Evolutionary conservation across 2,797 vertebrate species (phyloP), one percentile per base, ranked within the genome.

Genomic region (Capromys pilorides): DNA sequence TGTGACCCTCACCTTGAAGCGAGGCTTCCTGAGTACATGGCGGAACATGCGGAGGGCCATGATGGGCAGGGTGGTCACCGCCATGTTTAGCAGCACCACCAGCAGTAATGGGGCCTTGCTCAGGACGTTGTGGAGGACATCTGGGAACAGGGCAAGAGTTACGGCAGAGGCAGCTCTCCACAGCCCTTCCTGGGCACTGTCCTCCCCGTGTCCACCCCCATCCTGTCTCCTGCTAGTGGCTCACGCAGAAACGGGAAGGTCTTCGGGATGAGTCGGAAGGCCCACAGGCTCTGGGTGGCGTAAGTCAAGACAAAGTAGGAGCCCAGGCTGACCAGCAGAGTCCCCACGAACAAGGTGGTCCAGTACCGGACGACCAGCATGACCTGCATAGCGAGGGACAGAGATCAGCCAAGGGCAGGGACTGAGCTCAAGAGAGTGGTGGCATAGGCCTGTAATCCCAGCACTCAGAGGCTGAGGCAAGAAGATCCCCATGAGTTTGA

Each of bases 211-310:
- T 77, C 36, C 5, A 6, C 39, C 31, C 24, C 2, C 12, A 10
- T 24, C 31, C 19, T 51, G 83, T 4, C 13, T 0, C 24, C n/a
- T 0, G 0, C 0, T 24, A 11, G 59, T 41, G 24, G n/a, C 97
- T 98, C 98, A 99, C 99, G 99, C 36, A 98, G 95, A 87, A 99
- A 99, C n/a, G 21, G 41, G 98, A 99, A 99, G 95, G 98, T 96
- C 0, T 11, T 4, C 1, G 99, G 99, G 0, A 98, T 96, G 0
- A 14, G 24, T 41, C 39, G 77, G 97, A 98, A 99, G 51, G 99
- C 89, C 14, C 33, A 73, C 0, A 94, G 0, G 62, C 95, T 98
- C 87, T 99, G 99, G 21, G 98, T 99, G 82, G 98, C 59, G 86
- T 97, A 97, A 5, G 98, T 98, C 59, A 98, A 95, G 78, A 99